Evolutionary conservation across 2,888 invertebrate genomes (phyloP).

Genomic region (Pollenia amentaria): DNA sequence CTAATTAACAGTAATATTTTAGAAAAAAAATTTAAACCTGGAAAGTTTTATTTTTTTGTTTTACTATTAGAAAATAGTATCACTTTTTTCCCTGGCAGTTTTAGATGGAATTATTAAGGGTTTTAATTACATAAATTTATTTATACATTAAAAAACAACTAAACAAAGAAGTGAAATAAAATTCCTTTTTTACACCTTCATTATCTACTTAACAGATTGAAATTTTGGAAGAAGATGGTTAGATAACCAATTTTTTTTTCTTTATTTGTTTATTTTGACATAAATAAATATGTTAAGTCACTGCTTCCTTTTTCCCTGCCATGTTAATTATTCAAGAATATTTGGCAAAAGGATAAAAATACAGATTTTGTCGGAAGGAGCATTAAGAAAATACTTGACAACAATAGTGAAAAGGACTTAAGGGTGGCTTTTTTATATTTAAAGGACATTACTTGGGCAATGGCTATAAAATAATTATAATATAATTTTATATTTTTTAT

Average conservation of each 20-base stretch:
- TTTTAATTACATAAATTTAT: slow-evolving; percentile 57
- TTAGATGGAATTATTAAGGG: slow-evolving; percentile 12
- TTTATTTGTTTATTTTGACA: slow-evolving; percentile 3
- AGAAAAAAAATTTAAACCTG: too few species aligned
- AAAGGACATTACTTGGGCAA: slow-evolving; percentile 52
- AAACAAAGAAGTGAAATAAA: not conserved
- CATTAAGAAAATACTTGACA: slow-evolving; percentile 11
- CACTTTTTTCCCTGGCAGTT: too few species aligned
- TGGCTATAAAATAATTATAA: not conserved
- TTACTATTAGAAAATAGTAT: too few species aligned
- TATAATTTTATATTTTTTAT: too few species aligned
- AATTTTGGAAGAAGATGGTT: slow-evolving; percentile 43
- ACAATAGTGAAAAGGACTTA: slow-evolving; percentile 45
- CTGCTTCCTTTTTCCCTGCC: not conserved
- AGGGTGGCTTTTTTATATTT: slow-evolving; percentile 36
- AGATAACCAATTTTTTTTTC: too few species aligned
- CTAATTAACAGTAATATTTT: too few species aligned
- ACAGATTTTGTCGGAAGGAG: not conserved
- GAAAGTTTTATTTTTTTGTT: too few species aligned
- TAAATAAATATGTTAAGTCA: slow-evolving; percentile 29
- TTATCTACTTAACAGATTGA: slow-evolving; percentile 57
- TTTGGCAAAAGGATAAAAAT: slow-evolving; percentile 8
- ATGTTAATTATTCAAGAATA: slow-evolving; percentile 12
- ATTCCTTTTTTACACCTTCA: slow-evolving; percentile 47
- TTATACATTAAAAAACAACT: slow-evolving; percentile 24